phyloP scores from a whole-genome alignment of 2,888 invertebrate genomes.

The Tryphoninae sp. region DNA sequence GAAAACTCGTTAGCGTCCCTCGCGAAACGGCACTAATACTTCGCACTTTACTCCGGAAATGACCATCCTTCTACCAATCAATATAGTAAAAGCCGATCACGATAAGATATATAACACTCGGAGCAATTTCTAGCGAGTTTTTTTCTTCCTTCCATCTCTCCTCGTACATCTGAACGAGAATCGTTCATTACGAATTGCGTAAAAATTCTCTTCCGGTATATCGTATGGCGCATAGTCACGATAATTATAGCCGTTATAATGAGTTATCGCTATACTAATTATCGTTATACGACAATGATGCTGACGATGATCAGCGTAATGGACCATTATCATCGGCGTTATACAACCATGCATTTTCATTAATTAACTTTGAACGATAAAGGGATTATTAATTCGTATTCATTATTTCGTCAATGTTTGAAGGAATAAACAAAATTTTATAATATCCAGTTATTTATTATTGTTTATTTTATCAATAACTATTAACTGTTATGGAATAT shows the following conservation, averaged over 20 bases:
- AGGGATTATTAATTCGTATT: too few relatives aligned
- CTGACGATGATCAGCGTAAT: neutral
- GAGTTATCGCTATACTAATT: conserved; percentile 4
- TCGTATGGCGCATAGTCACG: neutral
- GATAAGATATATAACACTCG: conserved; percentile 2
- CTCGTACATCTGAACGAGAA: neutral
- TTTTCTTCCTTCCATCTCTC: neutral
- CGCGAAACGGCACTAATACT: conserved; percentile 44
- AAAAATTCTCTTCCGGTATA: neutral
- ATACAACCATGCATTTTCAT: too few relatives aligned
- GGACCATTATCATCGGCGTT: too few relatives aligned
- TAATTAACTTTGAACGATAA: too few relatives aligned
- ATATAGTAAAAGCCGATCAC: conserved; percentile 15
- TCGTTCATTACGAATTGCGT: conserved; percentile 7
- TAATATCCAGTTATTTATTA: too few relatives aligned
- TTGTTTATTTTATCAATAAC: too few relatives aligned
- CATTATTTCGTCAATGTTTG: too few relatives aligned
- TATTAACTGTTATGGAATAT: too few relatives aligned
- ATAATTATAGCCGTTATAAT: conserved; percentile 3
- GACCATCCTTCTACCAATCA: conserved; percentile 31
- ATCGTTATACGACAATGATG: neutral
- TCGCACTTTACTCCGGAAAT: conserved; percentile 41
- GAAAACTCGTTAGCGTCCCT: conserved; percentile 55
- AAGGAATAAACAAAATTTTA: too few relatives aligned
- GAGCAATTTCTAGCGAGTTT: neutral